phyloP scores from a whole-genome alignment of 1,140 invertebrate species.

The Apis mellifera region DNA sequence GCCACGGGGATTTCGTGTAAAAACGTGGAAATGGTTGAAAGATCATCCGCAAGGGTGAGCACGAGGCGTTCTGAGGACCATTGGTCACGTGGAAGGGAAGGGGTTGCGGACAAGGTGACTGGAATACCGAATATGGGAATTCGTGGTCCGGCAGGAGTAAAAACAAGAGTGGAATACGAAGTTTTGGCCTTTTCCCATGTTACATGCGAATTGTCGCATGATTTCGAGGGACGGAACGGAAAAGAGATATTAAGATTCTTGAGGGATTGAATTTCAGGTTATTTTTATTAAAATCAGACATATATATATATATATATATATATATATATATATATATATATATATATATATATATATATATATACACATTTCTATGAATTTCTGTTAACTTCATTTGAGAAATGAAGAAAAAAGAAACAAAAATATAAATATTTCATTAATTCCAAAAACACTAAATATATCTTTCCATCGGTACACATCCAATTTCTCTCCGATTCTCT shows the following conservation, averaged over 20 bases:
- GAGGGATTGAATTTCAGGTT: no score
- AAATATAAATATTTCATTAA: no score
- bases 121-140: slow-evolving; percentile 56
- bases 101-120: slow-evolving; percentile 16
- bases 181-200: slow-evolving; percentile 43
- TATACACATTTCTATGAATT: no score
- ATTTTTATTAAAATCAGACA: no score
- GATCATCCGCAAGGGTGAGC: slow-evolving; percentile 31
- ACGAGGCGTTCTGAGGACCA: background rate
- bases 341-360: no score
- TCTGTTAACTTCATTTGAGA: no score
- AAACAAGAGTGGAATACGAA: slow-evolving; percentile 34
- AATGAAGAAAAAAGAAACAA: no score
- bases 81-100: slow-evolving; percentile 4
- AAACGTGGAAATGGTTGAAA: slow-evolving; percentile 60
- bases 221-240: slow-evolving; percentile 28
- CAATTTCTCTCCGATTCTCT: no score
- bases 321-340: no score
- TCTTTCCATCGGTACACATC: no score
- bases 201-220: slow-evolving; percentile 41
- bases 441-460: no score
- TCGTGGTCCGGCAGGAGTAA: slow-evolving; percentile 32
- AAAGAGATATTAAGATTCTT: slow-evolving; percentile 44
- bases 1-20: slow-evolving; percentile 62
- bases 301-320: no score